phyloP scores from a whole-genome alignment of 2,113 vertebrate species.

The Opisthocomus hoazin region DNA sequence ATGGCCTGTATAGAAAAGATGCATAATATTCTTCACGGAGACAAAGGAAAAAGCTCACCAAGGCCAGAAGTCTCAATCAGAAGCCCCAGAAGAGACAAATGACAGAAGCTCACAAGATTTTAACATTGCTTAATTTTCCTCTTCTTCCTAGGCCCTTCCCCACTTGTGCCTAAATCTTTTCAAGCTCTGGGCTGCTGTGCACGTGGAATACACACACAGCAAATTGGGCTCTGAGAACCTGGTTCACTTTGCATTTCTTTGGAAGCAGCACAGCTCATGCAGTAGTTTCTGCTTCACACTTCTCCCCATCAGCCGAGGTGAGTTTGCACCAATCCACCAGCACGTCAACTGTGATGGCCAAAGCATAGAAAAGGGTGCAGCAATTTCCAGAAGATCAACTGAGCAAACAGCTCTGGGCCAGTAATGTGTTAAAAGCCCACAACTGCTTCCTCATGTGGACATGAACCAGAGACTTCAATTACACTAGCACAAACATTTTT shows the following conservation, averaged over 20 bases:
- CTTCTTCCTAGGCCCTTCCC: neutral
- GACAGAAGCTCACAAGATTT: neutral
- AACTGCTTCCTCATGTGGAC: neutral
- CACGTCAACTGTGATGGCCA: neutral
- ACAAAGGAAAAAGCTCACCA: slow-evolving; percentile 34
- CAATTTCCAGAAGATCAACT: neutral
- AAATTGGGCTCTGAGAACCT: neutral
- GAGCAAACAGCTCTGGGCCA: neutral
- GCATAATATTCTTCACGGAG: slow-evolving; percentile 48
- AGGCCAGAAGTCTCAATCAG: slow-evolving; percentile 54
- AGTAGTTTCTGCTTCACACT: neutral
- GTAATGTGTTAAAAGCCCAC: neutral
- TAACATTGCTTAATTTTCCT: neutral
- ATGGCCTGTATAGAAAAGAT: slow-evolving; percentile 40
- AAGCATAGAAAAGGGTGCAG: neutral
- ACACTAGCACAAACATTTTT: neutral
- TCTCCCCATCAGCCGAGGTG: neutral
- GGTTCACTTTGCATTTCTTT: neutral
- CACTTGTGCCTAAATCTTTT: neutral
- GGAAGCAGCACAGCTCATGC: neutral
- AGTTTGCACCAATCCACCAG: neutral
- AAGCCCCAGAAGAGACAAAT: slow-evolving; percentile 33
- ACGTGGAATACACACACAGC: neutral
- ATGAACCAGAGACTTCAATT: fast-evolving
- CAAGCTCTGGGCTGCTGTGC: neutral